These are phyloP conservation scores for Labrus mixtus DNA, from an alignment of 2,113 vertebrate genomes.

Conservation along the genomic window DNA sequence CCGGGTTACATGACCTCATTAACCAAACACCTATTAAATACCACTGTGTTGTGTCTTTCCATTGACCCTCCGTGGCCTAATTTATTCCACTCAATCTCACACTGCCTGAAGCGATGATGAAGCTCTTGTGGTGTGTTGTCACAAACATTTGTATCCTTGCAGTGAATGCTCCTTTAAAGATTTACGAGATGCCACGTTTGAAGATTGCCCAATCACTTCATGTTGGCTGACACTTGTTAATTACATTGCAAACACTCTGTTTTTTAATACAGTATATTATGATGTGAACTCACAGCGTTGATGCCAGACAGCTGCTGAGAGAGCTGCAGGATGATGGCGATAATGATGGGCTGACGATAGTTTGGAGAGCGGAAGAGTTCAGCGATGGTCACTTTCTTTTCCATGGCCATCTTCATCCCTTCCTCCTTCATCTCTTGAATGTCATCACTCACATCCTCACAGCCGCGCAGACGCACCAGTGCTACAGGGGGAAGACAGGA, in stretches of 20 bases:
- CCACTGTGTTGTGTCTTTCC: slow-evolving; percentile 22
- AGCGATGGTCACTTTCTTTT: slow-evolving; percentile 89
- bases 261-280: slow-evolving; percentile 3
- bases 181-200: slow-evolving; percentile 8
- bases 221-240: slow-evolving; percentile 22
- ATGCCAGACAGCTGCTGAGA: slow-evolving; percentile 98
- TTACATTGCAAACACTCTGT: background rate
- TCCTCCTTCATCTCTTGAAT: slow-evolving; percentile 96
- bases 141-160: slow-evolving; percentile 23
- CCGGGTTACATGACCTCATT: slow-evolving; percentile 56
- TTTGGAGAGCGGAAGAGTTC: slow-evolving; percentile 89
- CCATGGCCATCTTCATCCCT: slow-evolving; percentile 88
- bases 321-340: slow-evolving; percentile 93
- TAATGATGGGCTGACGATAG: slow-evolving; percentile 92
- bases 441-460: slow-evolving; percentile 87
- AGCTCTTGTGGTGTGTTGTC: slow-evolving; percentile 17
- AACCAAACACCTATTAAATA: slow-evolving; percentile 43
- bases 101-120: slow-evolving; percentile 29
- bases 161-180: slow-evolving; percentile 32
- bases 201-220: background rate
- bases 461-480: slow-evolving; percentile 87
- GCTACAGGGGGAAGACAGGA: slow-evolving; percentile 76
- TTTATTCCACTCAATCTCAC: slow-evolving; percentile 51
- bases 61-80: slow-evolving; percentile 15
- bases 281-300: slow-evolving; percentile 90